Conservation (phyloP, 2,113 vertebrate species). For the Corythoichthys haematopterus region DNA sequence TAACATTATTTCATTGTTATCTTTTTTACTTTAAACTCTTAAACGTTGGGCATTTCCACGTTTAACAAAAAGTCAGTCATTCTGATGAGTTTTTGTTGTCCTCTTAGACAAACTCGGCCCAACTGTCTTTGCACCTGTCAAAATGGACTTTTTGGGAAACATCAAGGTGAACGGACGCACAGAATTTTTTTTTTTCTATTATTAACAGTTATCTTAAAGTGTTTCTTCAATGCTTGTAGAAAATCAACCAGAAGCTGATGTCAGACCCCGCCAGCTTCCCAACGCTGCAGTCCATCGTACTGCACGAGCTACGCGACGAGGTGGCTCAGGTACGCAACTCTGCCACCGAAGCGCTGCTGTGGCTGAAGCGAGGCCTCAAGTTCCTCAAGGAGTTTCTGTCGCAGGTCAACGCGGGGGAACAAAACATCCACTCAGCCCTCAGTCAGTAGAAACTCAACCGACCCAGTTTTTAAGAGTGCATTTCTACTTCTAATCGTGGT, state of each 20-base stretch:
- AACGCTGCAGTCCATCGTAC: conserved; percentile 92
- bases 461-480: neutral
- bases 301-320: conserved; percentile 80
- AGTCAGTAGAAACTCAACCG: conserved; percentile 75
- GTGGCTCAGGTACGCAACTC: conserved; percentile 89
- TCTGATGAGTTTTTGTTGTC: conserved; percentile 57
- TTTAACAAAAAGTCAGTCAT: conserved; percentile 13
- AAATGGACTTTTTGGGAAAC: conserved; percentile 99
- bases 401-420: conserved; percentile 83
- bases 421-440: conserved; percentile 88
- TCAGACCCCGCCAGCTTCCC: conserved; percentile 82
- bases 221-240: conserved; percentile 57
- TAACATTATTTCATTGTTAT: neutral
- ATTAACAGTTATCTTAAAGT: neutral
- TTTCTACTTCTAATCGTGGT: neutral
- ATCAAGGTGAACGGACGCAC: conserved; percentile 81
- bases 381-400: conserved; percentile 94
- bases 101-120: conserved; percentile 91
- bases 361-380: conserved; percentile 92
- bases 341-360: conserved; percentile 91
- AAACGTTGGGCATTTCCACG: neutral
- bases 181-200: neutral
- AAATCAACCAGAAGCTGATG: conserved; percentile 93
- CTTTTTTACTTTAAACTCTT: no score
- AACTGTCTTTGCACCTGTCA: conserved; percentile 97